Evolutionary conservation across 1,140 invertebrate species (phyloP).

Genomic region (Scaptomyza graminum): DNA sequence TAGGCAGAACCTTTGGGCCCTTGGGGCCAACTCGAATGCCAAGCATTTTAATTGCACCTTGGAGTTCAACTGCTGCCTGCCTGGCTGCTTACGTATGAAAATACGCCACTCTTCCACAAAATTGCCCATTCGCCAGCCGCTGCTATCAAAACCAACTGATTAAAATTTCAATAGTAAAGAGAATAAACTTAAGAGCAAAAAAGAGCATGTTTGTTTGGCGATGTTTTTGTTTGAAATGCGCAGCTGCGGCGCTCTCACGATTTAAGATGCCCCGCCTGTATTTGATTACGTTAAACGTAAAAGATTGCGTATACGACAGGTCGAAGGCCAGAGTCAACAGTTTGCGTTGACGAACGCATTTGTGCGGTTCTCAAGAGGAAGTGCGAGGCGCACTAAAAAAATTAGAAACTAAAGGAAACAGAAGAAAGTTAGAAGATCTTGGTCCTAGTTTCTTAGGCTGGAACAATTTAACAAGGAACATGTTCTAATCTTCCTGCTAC

Average conservation of each 20-base stretch:
- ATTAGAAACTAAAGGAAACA: background rate
- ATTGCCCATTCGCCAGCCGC: slow-evolving; percentile 39
- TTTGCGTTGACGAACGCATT: slow-evolving; percentile 49
- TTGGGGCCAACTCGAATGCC: slow-evolving; percentile 39
- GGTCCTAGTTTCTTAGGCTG: slow-evolving; percentile 6
- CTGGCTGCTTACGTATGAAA: slow-evolving; percentile 46
- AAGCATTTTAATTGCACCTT: slow-evolving; percentile 67
- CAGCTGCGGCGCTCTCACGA: slow-evolving; percentile 27
- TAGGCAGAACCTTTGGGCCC: slow-evolving; percentile 2
- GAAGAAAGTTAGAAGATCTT: background rate
- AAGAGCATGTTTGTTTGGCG: slow-evolving; percentile 5
- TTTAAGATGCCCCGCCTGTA: slow-evolving; percentile 69
- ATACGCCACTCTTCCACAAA: slow-evolving; percentile 20
- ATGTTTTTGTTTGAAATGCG: slow-evolving; percentile 40
- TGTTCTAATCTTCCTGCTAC: slow-evolving; percentile 8
- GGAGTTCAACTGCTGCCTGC: slow-evolving; percentile 25
- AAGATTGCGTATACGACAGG: slow-evolving; percentile 42
- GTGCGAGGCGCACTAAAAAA: slow-evolving; percentile 31
- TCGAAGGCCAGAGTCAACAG: slow-evolving; percentile 43
- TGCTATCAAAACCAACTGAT: slow-evolving; percentile 31
- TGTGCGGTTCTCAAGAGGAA: slow-evolving; percentile 61
- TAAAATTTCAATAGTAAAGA: slow-evolving; percentile 51
- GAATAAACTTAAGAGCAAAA: slow-evolving; percentile 36
- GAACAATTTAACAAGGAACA: slow-evolving; percentile 12
- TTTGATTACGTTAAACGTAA: slow-evolving; percentile 53